phyloP scores from a whole-genome alignment of 2,797 vertebrate species.

The Vespertilio murinus region DNA sequence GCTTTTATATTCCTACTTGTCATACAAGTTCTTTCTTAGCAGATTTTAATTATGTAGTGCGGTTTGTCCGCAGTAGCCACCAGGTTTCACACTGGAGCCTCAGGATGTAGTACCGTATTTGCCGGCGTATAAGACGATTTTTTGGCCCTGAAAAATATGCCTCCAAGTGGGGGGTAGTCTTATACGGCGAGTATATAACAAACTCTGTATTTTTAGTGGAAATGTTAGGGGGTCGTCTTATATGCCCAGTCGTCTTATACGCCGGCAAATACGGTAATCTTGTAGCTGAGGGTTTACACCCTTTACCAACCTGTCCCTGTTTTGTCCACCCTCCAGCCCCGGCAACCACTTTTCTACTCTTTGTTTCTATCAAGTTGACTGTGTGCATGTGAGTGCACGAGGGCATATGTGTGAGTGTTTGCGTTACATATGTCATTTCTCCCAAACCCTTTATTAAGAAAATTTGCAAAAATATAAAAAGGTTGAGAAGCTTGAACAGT shows the following conservation, averaged over 20 bases:
- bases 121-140: too few species aligned
- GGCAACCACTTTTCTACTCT: not conserved
- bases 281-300: not conserved
- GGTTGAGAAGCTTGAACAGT: not conserved
- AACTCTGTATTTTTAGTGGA: too few species aligned
- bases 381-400: not conserved
- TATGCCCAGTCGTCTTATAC: too few species aligned
- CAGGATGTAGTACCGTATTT: too few species aligned
- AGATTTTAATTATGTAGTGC: not conserved
- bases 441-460: conserved; percentile 13
- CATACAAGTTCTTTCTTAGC: not conserved
- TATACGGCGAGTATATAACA: too few species aligned
- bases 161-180: too few species aligned
- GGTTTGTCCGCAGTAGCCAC: not conserved
- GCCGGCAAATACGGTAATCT: too few species aligned
- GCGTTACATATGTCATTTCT: not conserved
- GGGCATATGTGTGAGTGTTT: not conserved
- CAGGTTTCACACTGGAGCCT: not conserved
- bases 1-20: not conserved
- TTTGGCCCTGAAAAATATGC: too few species aligned
- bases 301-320: not conserved
- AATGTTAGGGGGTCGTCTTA: too few species aligned
- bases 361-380: not conserved
- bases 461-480: not conserved
- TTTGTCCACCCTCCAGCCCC: not conserved